A percentile compares a stretch with the other conserved stretches of the same genome.
Conservation (phyloP, 2,113 vertebrate genomes). For the Oplegnathus fasciatus region DNA sequence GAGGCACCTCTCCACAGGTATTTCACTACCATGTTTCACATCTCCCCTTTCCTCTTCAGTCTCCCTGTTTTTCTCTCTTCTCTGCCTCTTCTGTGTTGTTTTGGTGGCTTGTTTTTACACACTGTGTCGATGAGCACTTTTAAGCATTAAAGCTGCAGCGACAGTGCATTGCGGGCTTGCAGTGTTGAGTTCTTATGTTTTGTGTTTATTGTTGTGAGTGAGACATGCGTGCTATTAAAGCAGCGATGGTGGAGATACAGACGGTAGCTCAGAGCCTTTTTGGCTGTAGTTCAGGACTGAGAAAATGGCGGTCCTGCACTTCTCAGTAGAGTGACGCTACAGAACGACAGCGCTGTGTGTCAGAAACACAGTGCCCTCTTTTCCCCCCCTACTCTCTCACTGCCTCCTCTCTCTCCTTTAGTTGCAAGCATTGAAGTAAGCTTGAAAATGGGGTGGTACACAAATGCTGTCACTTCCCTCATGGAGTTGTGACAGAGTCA, state of each 20-base stretch:
- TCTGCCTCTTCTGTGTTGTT: conserved; percentile 61
- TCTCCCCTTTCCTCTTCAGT: conserved; percentile 17
- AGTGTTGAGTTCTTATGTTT: conserved; percentile 24
- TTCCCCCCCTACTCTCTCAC: conserved; percentile 40
- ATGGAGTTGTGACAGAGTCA: conserved; percentile 41
- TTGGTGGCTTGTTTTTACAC: conserved; percentile 53
- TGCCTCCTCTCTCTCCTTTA: conserved; percentile 55
- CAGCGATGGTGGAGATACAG: conserved; percentile 59
- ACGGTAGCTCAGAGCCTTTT: conserved; percentile 83
- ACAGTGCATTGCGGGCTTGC: conserved; percentile 33
- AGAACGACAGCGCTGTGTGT: conserved; percentile 81
- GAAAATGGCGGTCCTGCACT: conserved; percentile 94
- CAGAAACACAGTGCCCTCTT: conserved; percentile 75
- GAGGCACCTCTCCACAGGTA: conserved; percentile 90
- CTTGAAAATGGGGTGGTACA: conserved; percentile 52
- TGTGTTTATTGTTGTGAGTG: conserved; percentile 24
- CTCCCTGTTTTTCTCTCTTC: conserved; percentile 19
- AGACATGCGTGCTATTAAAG: conserved; percentile 44
- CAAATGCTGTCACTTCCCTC: conserved; percentile 49
- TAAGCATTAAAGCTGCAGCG: conserved; percentile 36
- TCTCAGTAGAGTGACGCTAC: conserved; percentile 82
- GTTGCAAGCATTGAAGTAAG: conserved; percentile 48
- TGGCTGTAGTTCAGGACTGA: conserved; percentile 89
- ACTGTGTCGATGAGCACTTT: conserved; percentile 30
- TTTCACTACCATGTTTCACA: conserved; percentile 84